Conservation (phyloP, 1,140 invertebrate species). For the Drosophila jambulina region DNA sequence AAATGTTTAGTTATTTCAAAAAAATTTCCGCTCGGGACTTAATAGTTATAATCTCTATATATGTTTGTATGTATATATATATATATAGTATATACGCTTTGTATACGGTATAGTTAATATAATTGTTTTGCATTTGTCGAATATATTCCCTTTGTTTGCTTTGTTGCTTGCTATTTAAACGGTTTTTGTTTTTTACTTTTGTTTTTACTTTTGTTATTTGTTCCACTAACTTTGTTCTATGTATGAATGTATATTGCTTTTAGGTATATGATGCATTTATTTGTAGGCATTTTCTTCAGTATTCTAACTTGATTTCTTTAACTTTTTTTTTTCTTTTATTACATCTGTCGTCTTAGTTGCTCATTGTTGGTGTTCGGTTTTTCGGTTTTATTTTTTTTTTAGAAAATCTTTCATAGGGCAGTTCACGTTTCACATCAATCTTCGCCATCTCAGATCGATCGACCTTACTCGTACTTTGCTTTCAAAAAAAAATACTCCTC, state of each 20-base stretch:
- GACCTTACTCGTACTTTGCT: slow-evolving; percentile 29
- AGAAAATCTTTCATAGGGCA: slow-evolving; percentile 78
- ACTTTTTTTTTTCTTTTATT: slow-evolving; percentile 13
- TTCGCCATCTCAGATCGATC: slow-evolving; percentile 39
- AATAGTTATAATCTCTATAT: slow-evolving; percentile 35
- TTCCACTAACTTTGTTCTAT: slow-evolving; percentile 64
- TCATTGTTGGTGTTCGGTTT: slow-evolving; percentile 35
- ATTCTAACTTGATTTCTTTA: slow-evolving; percentile 25
- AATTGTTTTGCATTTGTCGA: slow-evolving; percentile 50
- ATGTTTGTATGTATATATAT: slow-evolving; percentile 52
- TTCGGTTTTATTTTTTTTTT: not conserved
- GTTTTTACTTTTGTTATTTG: slow-evolving; percentile 44
- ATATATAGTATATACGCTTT: slow-evolving; percentile 65
- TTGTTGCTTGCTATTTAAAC: slow-evolving; percentile 43
- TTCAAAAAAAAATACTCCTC: slow-evolving; percentile 36
- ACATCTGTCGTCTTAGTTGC: slow-evolving; percentile 21
- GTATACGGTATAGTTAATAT: slow-evolving; percentile 70
- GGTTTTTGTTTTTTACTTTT: slow-evolving; percentile 11
- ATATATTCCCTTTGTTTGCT: slow-evolving; percentile 55
- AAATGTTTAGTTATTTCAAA: slow-evolving; percentile 60
- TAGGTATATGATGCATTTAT: slow-evolving; percentile 49
- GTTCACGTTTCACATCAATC: slow-evolving; percentile 75
- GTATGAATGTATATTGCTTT: slow-evolving; percentile 68
- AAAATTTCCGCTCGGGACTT: slow-evolving; percentile 59
- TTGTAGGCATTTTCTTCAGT: slow-evolving; percentile 39